phyloP scores from a whole-genome alignment of 2,113 vertebrate species.

The Echinops telfairi region DNA sequence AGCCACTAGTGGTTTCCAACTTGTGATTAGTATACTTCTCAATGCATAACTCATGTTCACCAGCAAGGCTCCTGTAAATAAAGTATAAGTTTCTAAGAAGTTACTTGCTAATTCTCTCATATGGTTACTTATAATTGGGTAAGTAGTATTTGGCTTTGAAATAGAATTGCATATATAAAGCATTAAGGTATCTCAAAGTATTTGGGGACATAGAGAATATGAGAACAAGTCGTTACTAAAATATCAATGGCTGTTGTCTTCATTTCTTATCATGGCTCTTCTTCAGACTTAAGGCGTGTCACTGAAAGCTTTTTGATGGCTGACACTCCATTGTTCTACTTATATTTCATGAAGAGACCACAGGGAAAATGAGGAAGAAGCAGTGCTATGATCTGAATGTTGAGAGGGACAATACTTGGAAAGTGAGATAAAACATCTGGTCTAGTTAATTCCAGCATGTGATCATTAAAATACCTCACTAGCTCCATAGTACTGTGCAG shows the following conservation, averaged over 20 bases:
- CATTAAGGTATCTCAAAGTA: background rate
- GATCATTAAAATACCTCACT: background rate
- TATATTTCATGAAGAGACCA: background rate
- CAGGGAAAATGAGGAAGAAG: background rate
- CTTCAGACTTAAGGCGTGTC: background rate
- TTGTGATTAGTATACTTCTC: no score
- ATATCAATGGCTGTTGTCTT: background rate
- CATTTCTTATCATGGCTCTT: slow-evolving; percentile 5
- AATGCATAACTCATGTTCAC: no score
- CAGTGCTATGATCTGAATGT: background rate
- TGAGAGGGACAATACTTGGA: background rate
- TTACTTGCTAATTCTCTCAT: background rate
- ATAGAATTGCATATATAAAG: background rate
- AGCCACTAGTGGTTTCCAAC: no score
- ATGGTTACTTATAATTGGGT: background rate
- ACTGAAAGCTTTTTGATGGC: background rate
- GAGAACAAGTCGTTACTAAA: background rate
- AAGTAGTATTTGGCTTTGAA: background rate
- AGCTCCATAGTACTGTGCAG: background rate
- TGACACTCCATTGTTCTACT: background rate
- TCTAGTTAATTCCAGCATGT: background rate
- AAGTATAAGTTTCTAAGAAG: no score
- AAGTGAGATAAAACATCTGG: background rate
- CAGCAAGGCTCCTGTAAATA: no score
- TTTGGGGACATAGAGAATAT: background rate